Conservation (phyloP, 2,797 vertebrate genomes). For the Adrianichthys oophorus region DNA sequence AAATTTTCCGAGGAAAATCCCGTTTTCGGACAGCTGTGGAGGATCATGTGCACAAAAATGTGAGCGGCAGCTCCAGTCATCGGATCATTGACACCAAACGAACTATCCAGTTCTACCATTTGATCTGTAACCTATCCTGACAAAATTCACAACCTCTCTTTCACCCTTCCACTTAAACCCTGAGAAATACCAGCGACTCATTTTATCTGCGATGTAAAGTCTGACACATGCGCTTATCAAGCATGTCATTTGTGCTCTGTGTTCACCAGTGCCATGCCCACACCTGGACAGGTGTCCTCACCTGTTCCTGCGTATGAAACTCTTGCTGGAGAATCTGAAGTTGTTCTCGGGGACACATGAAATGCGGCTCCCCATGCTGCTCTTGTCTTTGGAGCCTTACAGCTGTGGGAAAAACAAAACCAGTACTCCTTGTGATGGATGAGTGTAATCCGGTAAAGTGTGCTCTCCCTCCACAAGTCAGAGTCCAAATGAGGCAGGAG, state of each 20-base stretch:
- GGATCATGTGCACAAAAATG: constrained; percentile 64
- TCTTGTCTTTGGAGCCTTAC: constrained; percentile 22
- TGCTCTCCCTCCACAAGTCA: constrained; percentile 48
- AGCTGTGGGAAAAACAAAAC: constrained; percentile 8
- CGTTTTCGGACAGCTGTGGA: constrained; percentile 63
- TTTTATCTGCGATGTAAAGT: constrained; percentile 41
- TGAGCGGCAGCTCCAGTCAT: constrained; percentile 64
- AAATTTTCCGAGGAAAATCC: constrained; percentile 32
- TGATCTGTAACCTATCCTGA: constrained; percentile 52
- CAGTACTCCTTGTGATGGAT: constrained; percentile 47
- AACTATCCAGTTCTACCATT: constrained; percentile 45
- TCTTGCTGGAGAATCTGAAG: constrained; percentile 82
- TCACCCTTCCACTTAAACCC: constrained; percentile 52
- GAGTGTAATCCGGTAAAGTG: constrained; percentile 62
- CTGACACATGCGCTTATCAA: constrained; percentile 41
- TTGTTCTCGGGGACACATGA: constrained; percentile 84
- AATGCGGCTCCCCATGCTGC: constrained; percentile 82
- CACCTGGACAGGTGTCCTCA: constrained; percentile 46
- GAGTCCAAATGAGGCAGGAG: constrained; percentile 57
- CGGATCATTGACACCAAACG: constrained; percentile 52
- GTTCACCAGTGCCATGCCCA: constrained; percentile 22
- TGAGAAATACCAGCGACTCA: constrained; percentile 59
- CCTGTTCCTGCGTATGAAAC: constrained; percentile 84
- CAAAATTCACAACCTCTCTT: constrained; percentile 55
- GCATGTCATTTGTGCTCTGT: constrained; percentile 21